Base-by-base conservation (phyloP, 2,113 vertebrate genomes). In the Malurus melanocephalus region DNA sequence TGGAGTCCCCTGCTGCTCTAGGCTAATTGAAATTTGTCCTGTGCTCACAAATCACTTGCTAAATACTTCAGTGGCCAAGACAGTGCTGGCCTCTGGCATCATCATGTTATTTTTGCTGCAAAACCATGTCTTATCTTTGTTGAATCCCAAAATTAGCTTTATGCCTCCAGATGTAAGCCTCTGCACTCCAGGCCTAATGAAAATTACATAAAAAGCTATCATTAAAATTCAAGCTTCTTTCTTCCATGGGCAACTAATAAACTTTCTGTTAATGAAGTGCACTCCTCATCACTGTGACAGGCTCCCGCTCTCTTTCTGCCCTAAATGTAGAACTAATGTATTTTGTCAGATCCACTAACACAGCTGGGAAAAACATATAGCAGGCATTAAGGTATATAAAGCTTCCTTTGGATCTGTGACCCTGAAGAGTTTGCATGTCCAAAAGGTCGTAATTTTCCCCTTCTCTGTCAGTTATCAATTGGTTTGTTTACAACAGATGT, bases 181-280 rank as follows among this genome's bases (percentile, higher is more conserved):
- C 65, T 85, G n/a, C 62, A 57, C 90, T 86, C 69, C 74, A 85
- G 78, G 73, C 72, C 72, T 76, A 86, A 93, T 79, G 85, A 89
- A 95, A 96, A 95, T 90, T 80, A 89, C 93, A 94, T 93, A 56
- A 94, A 94, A 93, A 85, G 43, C 67, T 48, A 22, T 79, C 92
- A 85, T 94, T 95, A 94, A 93, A 93, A 96, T 93, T 85, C 89
- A 93, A 55, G 71, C 57, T 66, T 73, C 75, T 90, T 77, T 81
- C 77, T 83, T 95, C 95, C 87, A 87, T 46, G 95, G 93, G 91
- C 90, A 93, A 95, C 73, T 86, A 91, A 95, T 96, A 96, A 94
- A 95, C 91, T 93, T 89, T 60, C 73, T 38, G 15, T 67, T 96
- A 94, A 93, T 91, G 88, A 94, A 94, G 61, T 82, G 82, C 51